These are phyloP conservation scores for Scomber colias DNA, from an alignment of 2,113 vertebrate species.

Conservation along the genomic window DNA sequence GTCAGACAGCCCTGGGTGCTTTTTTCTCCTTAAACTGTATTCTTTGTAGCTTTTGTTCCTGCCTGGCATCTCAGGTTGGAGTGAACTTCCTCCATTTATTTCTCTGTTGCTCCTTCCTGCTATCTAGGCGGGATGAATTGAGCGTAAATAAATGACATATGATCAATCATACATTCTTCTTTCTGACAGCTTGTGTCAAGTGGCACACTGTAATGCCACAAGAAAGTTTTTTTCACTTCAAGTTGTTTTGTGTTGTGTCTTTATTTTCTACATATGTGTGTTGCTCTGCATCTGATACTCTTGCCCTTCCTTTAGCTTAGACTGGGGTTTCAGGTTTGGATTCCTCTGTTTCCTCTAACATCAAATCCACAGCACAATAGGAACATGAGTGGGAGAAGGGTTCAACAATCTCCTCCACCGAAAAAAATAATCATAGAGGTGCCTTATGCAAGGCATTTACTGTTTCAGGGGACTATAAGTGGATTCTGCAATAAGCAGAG, in stretches of 20 bases:
- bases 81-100: conserved; percentile 52
- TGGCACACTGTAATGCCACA: conserved; percentile 15
- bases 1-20: conserved; percentile 39
- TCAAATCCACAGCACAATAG: conserved; percentile 43
- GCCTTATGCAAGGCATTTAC: conserved; percentile 31
- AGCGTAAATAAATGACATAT: conserved; percentile 51
- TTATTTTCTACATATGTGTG: not conserved
- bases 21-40: conserved; percentile 33
- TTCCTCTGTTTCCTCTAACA: conserved; percentile 30
- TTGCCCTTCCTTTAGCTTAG: conserved; percentile 41
- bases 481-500: not conserved
- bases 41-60: conserved; percentile 46
- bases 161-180: conserved; percentile 62
- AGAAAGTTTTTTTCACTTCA: conserved; percentile 9
- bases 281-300: conserved; percentile 31
- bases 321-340: conserved; percentile 39
- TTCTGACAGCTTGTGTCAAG: conserved; percentile 56
- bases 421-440: conserved; percentile 27
- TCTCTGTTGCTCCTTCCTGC: conserved; percentile 38
- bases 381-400: conserved; percentile 46
- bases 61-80: conserved; percentile 35
- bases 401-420: conserved; percentile 29
- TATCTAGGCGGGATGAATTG: conserved; percentile 49
- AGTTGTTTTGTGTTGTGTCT: conserved; percentile 9
- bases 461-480: conserved; percentile 20